phyloP scores from a whole-genome alignment of 2,113 vertebrate species.

The Nyctibius bracteatus region DNA sequence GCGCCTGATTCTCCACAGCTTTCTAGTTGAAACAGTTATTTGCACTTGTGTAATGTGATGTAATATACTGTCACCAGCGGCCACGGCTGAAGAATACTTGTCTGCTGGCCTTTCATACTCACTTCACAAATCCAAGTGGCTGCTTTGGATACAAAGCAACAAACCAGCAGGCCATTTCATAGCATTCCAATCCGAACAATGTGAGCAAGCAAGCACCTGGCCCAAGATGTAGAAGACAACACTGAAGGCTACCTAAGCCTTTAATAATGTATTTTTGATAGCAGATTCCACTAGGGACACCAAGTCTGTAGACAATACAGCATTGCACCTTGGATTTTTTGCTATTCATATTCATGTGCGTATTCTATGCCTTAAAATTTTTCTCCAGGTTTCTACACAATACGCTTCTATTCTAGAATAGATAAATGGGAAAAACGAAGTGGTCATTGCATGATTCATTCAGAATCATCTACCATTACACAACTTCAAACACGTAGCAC shows the following conservation, averaged over 20 bases:
- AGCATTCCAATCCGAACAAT: not conserved
- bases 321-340: not conserved
- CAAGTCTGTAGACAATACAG: not conserved
- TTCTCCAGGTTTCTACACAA: not conserved
- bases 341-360: not conserved
- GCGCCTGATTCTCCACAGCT: not conserved
- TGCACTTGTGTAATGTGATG: no score
- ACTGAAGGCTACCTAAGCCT: not conserved
- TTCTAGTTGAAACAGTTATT: not conserved
- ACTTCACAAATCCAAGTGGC: not conserved
- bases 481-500: not conserved
- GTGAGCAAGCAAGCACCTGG: not conserved
- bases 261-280: not conserved
- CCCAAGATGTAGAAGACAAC: fast-evolving
- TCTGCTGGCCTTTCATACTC: not conserved
- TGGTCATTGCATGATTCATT: not conserved
- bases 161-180: not conserved
- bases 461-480: not conserved
- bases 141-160: not conserved
- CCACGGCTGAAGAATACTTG: not conserved
- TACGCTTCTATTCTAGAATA: not conserved
- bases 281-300: not conserved
- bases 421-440: not conserved
- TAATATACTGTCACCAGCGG: not conserved
- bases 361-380: not conserved